Evolutionary conservation across 2,797 vertebrate species (phyloP).

Genomic region (Toxotes lorentzi): DNA sequence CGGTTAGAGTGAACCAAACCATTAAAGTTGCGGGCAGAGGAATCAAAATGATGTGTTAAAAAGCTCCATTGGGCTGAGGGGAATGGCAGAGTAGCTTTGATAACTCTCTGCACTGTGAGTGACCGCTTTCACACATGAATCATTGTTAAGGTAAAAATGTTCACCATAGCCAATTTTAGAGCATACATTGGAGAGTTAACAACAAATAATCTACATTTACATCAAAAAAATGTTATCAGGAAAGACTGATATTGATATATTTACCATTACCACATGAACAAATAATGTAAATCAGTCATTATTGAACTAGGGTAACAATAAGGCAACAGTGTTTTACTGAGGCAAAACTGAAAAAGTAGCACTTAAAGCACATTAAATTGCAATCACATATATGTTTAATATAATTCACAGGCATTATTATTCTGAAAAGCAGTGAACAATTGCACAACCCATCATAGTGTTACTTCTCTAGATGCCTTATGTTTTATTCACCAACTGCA

Average conservation of each 20-base stretch:
- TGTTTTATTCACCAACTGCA: conserved; percentile 37
- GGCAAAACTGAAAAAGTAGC: not conserved
- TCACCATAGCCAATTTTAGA: not conserved
- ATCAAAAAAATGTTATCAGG: not conserved
- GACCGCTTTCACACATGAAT: not conserved
- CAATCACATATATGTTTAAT: not conserved
- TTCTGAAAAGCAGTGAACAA: conserved; percentile 8
- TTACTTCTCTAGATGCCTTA: conserved; percentile 8
- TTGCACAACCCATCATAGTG: not conserved
- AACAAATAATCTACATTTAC: not conserved
- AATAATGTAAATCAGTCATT: not conserved
- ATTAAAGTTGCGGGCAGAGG: not conserved
- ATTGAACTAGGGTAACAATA: not conserved
- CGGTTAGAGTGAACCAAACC: not conserved
- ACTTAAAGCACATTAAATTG: not conserved
- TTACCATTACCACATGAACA: not conserved
- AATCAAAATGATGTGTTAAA: not conserved
- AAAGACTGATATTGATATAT: not conserved
- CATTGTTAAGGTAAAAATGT: not conserved
- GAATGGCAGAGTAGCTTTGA: not conserved
- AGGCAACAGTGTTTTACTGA: not conserved
- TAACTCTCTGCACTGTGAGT: not conserved
- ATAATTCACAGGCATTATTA: not conserved
- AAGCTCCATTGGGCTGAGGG: not conserved
- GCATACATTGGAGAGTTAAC: not conserved